phyloP scores from a whole-genome alignment of 2,797 vertebrate species.

The Betta splendens region DNA sequence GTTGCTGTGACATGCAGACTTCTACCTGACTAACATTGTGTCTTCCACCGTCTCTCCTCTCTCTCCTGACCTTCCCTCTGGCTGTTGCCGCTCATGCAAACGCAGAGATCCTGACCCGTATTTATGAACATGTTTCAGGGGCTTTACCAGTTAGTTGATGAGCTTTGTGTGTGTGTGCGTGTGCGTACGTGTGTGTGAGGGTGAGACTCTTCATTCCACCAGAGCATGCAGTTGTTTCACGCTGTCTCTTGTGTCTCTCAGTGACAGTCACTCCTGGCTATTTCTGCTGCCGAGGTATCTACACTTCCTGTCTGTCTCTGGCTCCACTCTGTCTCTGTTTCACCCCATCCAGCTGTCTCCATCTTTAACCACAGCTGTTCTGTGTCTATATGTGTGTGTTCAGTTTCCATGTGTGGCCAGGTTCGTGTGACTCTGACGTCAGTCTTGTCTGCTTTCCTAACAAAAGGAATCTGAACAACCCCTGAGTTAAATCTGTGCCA shows the following conservation, averaged over 20 bases:
- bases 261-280: slow-evolving; percentile 87
- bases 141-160: slow-evolving; percentile 18
- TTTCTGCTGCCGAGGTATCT: slow-evolving; percentile 89
- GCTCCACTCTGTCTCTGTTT: slow-evolving; percentile 45
- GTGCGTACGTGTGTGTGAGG: slow-evolving; percentile 14
- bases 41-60: slow-evolving; percentile 44
- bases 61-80: slow-evolving; percentile 12
- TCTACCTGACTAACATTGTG: slow-evolving; percentile 69
- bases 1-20: slow-evolving; percentile 77
- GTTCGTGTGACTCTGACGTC: slow-evolving; percentile 42
- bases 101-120: slow-evolving; percentile 37
- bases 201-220: slow-evolving; percentile 54
- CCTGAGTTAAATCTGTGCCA: slow-evolving; percentile 37
- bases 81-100: slow-evolving; percentile 27
- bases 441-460: slow-evolving; percentile 62
- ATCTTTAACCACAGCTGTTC: slow-evolving; percentile 57
- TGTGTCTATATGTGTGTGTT: slow-evolving; percentile 31
- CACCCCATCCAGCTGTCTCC: slow-evolving; percentile 48
- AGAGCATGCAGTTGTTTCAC: slow-evolving; percentile 74
- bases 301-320: slow-evolving; percentile 66
- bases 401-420: slow-evolving; percentile 32
- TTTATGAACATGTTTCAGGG: slow-evolving; percentile 29
- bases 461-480: slow-evolving; percentile 64
- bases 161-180: slow-evolving; percentile 40
- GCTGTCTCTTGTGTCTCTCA: slow-evolving; percentile 86